These are phyloP conservation scores for Falco biarmicus DNA, from an alignment of 2,797 vertebrate species.

Conservation along the genomic window DNA sequence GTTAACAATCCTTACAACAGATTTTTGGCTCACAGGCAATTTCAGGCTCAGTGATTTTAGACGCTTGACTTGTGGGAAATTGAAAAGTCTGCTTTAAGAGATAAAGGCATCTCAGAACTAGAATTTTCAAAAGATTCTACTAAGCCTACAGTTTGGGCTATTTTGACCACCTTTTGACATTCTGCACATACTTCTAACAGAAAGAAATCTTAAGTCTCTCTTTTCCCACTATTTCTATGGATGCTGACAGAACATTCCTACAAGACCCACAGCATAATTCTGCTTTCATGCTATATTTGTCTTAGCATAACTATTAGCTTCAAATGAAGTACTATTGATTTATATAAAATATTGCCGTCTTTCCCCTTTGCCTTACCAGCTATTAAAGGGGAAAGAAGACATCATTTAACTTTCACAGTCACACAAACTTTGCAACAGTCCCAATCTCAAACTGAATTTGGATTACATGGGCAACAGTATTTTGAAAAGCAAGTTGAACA, in stretches of 20 bases:
- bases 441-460: neutral
- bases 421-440: neutral
- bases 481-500: neutral
- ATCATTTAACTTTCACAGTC: neutral
- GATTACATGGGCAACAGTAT: neutral
- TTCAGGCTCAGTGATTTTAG: fast-evolving
- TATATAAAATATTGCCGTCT: neutral
- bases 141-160: neutral
- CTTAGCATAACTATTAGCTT: neutral
- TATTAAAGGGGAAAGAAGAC: neutral
- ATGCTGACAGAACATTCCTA: neutral
- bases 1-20: neutral
- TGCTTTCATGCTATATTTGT: neutral
- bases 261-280: neutral
- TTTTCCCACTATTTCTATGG: neutral
- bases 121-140: neutral
- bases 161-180: neutral
- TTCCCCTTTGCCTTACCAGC: neutral
- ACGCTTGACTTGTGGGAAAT: neutral
- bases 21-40: neutral
- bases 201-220: neutral
- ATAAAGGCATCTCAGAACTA: neutral
- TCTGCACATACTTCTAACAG: neutral
- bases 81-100: neutral
- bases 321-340: neutral